Base-by-base conservation (phyloP, 2,797 vertebrate species). In the Hippocampus kuda region DNA sequence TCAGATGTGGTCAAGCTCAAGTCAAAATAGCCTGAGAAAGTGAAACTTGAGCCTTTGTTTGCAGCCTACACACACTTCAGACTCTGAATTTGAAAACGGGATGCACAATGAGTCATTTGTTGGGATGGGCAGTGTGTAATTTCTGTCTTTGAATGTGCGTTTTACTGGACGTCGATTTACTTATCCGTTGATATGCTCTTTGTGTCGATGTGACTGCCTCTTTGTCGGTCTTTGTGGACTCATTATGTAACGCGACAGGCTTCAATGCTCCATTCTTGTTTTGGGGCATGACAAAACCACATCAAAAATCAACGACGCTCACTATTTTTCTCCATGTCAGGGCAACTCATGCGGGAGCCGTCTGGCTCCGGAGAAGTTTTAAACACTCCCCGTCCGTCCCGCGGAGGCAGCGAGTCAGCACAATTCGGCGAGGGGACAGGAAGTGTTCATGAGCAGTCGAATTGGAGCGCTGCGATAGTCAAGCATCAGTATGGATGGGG, bases 381-480 rank as follows among this genome's bases (percentile, higher is more conserved):
- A 73, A 82, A 84, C 70, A 78, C 73, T 76, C 70, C 73, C 51
- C 72, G 76, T 70, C 24, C 49, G 71, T 81, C 81, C 78, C 81
- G 59, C 42, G 8, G 49, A 49, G 46, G 72, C 71, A 67, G 74
- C 69, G 70, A 80, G 59, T 0, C 71, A 72, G 80, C 70, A 69
- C 57, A 72, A 83, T 71, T 80, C 73, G 69, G 77, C 67, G 84
- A 78, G 70, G 42, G 61, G 76, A 78, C 38, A 77, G 72, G 75
- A 79, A 81, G 66, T 65, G 87, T 87, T 87, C 84, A 83, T 44
- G 66, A 79, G 62, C 68, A 70, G 75, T 71, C 78, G 70, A 81
- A 82, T 82, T 71, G 79, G 54, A 83, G 27, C 5, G 8, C 24
- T 34, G 57, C 27, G 74, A 67, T 75, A 76, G 62, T 72, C 64